Evolutionary conservation across 2,113 vertebrate genomes (phyloP), one percentile per base, ranked within the genome.

Genomic region (Bucco capensis): DNA sequence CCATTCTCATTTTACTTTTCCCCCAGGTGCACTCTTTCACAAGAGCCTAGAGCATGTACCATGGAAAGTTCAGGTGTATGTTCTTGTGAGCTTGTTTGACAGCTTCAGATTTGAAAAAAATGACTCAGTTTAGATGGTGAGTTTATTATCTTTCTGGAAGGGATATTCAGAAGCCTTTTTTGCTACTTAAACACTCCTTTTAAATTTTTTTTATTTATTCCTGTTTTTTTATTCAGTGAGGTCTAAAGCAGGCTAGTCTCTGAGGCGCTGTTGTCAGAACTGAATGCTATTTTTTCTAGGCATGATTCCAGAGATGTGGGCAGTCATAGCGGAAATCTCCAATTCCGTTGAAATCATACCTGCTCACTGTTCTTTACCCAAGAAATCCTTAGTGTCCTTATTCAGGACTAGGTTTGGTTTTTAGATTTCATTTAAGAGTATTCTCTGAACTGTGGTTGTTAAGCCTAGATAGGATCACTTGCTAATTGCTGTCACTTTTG

Each of bases 261-360:
- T 4, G 9, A 24, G 61, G 38, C 3, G 6, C 17, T 67, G 25
- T 4, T 0, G 1, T 54, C 25, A 24, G 65, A 70, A 50, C 13
- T 37, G 81, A 81, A 86, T 46, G 25, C 12, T 79, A 24, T 35
- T n/a, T 73, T 85, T 57, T 73, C 40, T 13, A 12, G 4, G 33
- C 5, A 0, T 69, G 19, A 12, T 42, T 86, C 31, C 9, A 30
- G 83, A 83, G 28, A n/a, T 2, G 1, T 25, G 57, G 60, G 54
- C 40, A 79, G 31, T 73, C 16, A 19, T 47, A 61, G 9, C 22
- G n/a, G 37, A 73, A 24, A 40, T 49, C 44, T 62, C 18, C 8
- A 56, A 7, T 47, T 66, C 12, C 47, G 27, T n/a, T 65, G 53
- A 56, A 60, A 56, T 78, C 1, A 24, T 62, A 15, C 27, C 1